Evolutionary conservation across 2,888 invertebrate genomes (phyloP).

Genomic region (Lamellibrachia satsuma): DNA sequence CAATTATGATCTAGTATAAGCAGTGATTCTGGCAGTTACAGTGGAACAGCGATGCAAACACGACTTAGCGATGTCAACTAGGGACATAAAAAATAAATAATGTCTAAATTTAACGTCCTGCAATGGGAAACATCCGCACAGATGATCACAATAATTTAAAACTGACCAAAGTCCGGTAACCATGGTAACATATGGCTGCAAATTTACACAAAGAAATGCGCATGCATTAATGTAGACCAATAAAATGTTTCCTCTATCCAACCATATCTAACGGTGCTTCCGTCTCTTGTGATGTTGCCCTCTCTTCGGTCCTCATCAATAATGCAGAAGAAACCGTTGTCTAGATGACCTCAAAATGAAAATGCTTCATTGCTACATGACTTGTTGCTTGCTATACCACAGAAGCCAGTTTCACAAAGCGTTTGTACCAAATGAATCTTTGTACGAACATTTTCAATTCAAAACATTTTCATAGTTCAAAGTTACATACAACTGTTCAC

Average conservation of each 20-base stretch:
- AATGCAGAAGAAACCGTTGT: no score
- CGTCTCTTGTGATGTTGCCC: background rate
- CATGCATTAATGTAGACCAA: conserved; percentile 3
- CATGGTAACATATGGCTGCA: background rate
- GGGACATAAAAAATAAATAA: background rate
- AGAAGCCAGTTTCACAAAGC: no score
- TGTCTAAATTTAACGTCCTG: background rate
- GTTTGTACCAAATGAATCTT: no score
- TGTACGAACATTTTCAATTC: no score
- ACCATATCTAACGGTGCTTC: background rate
- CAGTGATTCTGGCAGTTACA: background rate
- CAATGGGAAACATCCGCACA: background rate
- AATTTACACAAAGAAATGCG: background rate
- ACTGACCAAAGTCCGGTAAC: conserved; percentile 1
- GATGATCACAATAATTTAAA: background rate
- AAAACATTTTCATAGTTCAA: no score
- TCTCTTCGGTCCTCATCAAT: background rate
- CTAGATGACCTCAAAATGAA: background rate
- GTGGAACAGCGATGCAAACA: background rate
- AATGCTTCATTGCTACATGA: background rate
- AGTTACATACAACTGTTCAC: no score
- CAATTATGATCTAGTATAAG: background rate
- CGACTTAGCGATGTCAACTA: background rate
- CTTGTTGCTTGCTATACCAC: background rate
- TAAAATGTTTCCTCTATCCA: background rate